Percentiles rank a stretch among this genome's conserved stretches.
These are phyloP conservation scores for Drosophila bifasciata DNA, from an alignment of 1,140 invertebrate genomes.

Conservation along the genomic window DNA sequence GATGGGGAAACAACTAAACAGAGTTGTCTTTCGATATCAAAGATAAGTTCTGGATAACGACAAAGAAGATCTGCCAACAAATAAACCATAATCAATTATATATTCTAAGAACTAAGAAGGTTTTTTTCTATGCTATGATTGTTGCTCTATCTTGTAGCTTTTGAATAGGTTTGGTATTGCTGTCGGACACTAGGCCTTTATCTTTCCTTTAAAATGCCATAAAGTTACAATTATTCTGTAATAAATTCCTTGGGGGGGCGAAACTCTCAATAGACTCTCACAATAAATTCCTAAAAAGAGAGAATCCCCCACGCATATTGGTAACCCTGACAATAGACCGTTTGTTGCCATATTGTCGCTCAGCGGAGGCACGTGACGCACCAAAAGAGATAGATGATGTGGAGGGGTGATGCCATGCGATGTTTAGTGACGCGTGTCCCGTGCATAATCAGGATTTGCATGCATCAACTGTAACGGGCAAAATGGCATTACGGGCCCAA, in stretches of 20 bases:
- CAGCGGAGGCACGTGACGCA: conserved; percentile 57
- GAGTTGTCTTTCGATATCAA: background rate
- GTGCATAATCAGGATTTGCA: conserved; percentile 77
- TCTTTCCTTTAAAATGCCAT: background rate
- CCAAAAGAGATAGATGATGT: conserved; percentile 10
- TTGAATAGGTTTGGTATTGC: no score
- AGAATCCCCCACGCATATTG: conserved; percentile 35
- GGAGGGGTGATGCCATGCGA: conserved; percentile 6
- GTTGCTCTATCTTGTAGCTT: no score
- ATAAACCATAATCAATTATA: no score
- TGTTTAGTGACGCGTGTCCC: conserved; percentile 69
- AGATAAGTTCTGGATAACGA: background rate
- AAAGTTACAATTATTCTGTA: conserved; percentile 4
- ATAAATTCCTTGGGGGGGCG: conserved; percentile 9
- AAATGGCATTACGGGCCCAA: conserved; percentile 50
- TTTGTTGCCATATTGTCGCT: conserved; percentile 71
- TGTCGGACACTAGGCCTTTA: no score
- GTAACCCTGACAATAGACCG: conserved; percentile 63
- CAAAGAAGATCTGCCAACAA: no score
- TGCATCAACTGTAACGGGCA: conserved; percentile 68
- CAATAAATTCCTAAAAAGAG: conserved; percentile 30
- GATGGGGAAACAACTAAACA: conserved; percentile 10
- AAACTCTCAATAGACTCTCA: background rate
- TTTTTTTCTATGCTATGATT: no score
- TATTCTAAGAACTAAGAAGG: no score